Evolutionary conservation across 2,888 invertebrate species (phyloP), one percentile per base, ranked within the genome.

Genomic region (Xylocampa areola): DNA sequence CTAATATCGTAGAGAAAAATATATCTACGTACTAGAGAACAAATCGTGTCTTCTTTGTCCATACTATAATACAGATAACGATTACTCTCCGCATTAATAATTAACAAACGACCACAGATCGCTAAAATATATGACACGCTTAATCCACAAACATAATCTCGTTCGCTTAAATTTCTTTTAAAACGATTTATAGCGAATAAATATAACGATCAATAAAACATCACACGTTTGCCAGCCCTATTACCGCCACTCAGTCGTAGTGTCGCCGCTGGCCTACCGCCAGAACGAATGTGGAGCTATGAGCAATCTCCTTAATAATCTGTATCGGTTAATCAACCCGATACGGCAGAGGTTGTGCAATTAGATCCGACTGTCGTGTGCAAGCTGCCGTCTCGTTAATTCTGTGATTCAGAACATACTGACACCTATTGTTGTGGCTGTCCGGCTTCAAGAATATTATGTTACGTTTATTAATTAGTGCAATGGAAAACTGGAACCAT

Each of bases 311-410:
- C 87, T 85, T 90, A 88, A 91, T 90, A 90, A 88, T 85, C 82
- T 87, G 85, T 85, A 88, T 88, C 89, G 91, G 91, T 90, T 91
- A 90, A 92, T 92, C 90, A 92, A 91, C 91, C 87, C 89, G 77
- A 87, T 86, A 76, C 81, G 60, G 61, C 55, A 79, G 86, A 87
- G 86, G 86, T 86, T 89, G 84, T 63, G 80, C 79, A 86, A 86
- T 85, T 80, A 81, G 73, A 83, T 66, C 59, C 69, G 69, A 73
- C 60, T 66, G 70, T 53, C 64, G 62, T 67, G 67, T 52, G 54
- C 61, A 66, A 63, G 55, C 40, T 43, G 58, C 36, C 61, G 58
- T 67, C 67, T 60, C 75, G 63, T 73, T 61, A 69, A 71, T 71
- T 78, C 67, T 66, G 45, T 59, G 57, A 68, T 58, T 71, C 51